Base-by-base conservation (phyloP, 1,140 invertebrate genomes). In the Eubasilissa regina region DNA sequence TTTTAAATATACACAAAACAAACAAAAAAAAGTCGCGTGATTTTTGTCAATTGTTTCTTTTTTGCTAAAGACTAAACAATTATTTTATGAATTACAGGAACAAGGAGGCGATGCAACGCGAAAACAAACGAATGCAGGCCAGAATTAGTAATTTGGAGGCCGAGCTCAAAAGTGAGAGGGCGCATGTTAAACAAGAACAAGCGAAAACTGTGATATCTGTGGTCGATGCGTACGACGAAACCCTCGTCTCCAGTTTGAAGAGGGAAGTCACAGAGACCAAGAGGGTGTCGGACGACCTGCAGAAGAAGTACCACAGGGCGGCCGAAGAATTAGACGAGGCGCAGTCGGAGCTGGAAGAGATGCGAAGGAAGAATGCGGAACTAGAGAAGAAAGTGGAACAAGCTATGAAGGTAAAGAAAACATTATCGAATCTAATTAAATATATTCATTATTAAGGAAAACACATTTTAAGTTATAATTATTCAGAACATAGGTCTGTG, bases 71-170 rank as follows among this genome's bases (percentile, higher is more conserved):
- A 35, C 25, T 3, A 35, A 35, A 35, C 6, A 35, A 35, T 3
- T 35, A 35, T 35, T 35, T 35, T 35, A 35, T 35, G 25, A 35
- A 15, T 75, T 77, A 70, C 75, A 91, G 95, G 85, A 96, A 96
- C 84, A 96, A 96, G 85, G 94, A 96, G 85, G 94, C 95, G 0
- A 90, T 96, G 81, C 94, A 95, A 80, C 92, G 95, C 83, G 95
- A 96, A 85, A 97, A 96, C 84, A 95, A 96, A 85, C 92, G 95
- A 82, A 89, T 97, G 44, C 85, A 93, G 85, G 92, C 94, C 53
- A 93, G 92, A 86, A 93, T 96, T 85, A 90, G 93, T 11, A 95
- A 95, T 85, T 88, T 95, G 73, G 95, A 96, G 88, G 92, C 93
- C 4, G 94, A 96, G 84, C 85, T 95, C 80, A 94, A 94, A 78